These are phyloP conservation scores for Octopus bimaculoides DNA, from an alignment of 1,140 invertebrate genomes.

Conservation along the genomic window DNA sequence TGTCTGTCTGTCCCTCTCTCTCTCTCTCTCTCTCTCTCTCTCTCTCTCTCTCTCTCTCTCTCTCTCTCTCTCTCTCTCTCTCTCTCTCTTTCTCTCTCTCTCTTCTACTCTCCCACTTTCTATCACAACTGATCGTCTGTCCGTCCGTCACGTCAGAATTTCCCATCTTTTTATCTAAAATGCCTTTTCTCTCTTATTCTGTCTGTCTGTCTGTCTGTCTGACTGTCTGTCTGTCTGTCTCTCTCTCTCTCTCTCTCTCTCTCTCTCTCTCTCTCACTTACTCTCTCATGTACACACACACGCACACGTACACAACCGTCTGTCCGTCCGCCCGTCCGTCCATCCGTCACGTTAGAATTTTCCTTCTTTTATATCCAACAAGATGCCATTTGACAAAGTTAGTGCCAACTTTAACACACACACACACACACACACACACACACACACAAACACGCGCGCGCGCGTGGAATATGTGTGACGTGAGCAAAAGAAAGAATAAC, in stretches of 20 bases:
- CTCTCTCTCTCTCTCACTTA: slow-evolving; percentile 10
- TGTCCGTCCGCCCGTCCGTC: no score
- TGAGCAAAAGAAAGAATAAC: no score
- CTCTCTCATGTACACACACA: not conserved
- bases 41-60: not conserved
- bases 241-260: slow-evolving; percentile 17
- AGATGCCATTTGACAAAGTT: no score
- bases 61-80: slow-evolving; percentile 3
- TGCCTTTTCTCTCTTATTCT: slow-evolving; percentile 46
- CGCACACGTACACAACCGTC: no score
- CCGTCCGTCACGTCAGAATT: not conserved
- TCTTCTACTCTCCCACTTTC: slow-evolving; percentile 10
- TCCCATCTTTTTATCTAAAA: slow-evolving; percentile 48
- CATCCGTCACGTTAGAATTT: no score
- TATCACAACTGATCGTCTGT: not conserved
- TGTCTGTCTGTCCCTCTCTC: slow-evolving; percentile 12
- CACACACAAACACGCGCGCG: no score
- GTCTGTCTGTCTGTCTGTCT: slow-evolving; percentile 13
- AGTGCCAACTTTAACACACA: no score
- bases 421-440: no score
- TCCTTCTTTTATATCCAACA: no score
- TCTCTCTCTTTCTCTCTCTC: slow-evolving; percentile 14
- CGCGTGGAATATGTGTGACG: no score
- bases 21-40: slow-evolving; percentile 3
- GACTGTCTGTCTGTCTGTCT: slow-evolving; percentile 4